Conservation (phyloP, 2,113 vertebrate genomes). For the Sapajus apella region DNA sequence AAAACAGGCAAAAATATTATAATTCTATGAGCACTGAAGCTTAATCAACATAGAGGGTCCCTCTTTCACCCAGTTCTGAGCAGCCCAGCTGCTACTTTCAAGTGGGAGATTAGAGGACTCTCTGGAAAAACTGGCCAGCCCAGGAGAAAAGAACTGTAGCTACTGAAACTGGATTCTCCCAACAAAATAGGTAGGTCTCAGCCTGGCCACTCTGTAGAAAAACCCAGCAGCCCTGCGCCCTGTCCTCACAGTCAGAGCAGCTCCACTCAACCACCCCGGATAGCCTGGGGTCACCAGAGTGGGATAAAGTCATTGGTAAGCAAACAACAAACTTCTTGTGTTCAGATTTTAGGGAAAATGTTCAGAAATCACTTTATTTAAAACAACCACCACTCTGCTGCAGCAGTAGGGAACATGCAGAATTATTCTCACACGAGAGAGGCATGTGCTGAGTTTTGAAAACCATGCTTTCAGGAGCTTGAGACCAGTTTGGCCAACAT, state of each 20-base stretch:
- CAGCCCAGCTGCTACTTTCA: background rate
- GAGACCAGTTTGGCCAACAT: too few species aligned
- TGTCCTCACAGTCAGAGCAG: background rate
- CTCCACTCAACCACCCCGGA: background rate
- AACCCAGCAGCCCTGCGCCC: background rate
- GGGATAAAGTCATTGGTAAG: background rate
- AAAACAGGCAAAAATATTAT: background rate
- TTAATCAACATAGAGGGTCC: background rate
- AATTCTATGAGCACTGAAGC: background rate
- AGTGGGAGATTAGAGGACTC: background rate
- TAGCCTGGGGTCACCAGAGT: background rate
- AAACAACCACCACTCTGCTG: background rate
- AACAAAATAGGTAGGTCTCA: background rate
- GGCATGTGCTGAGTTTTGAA: background rate
- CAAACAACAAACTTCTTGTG: background rate
- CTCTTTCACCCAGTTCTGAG: background rate
- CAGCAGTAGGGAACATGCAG: background rate
- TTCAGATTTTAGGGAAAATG: background rate
- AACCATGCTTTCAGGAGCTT: background rate
- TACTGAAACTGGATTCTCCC: background rate
- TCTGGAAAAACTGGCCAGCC: background rate
- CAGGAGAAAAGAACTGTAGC: background rate
- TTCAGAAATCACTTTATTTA: background rate
- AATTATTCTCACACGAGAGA: background rate
- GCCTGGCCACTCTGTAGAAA: background rate